Evolutionary conservation across 2,888 invertebrate genomes (phyloP).

Genomic region (Norana najaformis): DNA sequence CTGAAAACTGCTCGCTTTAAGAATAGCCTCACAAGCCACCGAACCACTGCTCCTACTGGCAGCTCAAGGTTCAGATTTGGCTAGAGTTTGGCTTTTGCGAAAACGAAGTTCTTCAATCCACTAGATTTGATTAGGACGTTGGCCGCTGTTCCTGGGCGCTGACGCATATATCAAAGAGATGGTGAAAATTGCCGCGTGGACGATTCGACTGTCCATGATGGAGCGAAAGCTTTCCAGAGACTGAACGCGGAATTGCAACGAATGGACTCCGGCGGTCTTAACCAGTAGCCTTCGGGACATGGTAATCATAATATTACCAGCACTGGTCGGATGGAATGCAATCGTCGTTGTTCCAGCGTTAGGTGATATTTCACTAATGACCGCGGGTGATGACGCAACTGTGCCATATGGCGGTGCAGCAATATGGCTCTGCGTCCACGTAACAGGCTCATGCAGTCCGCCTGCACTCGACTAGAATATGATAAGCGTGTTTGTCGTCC

Average conservation of each 20-base stretch:
- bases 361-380: not conserved
- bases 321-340: not conserved
- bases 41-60: not conserved
- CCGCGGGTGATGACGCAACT: no score
- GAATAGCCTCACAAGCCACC: no score
- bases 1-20: not conserved
- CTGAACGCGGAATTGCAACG: not conserved
- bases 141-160: not conserved
- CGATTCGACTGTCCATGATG: not conserved
- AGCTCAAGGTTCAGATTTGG: not conserved
- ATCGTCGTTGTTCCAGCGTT: not conserved
- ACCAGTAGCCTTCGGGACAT: not conserved
- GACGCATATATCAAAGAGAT: not conserved
- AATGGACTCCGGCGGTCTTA: not conserved
- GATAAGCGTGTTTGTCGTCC: not conserved
- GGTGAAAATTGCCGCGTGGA: not conserved
- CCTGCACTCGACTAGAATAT: not conserved
- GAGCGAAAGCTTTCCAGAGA: not conserved
- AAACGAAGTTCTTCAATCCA: no score
- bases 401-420: not conserved
- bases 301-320: not conserved
- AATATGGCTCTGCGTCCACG: not conserved
- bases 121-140: not conserved
- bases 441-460: not conserved
- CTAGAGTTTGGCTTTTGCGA: no score